Conservation (phyloP, 1,140 invertebrate genomes). For the Temnothorax nylanderi region DNA sequence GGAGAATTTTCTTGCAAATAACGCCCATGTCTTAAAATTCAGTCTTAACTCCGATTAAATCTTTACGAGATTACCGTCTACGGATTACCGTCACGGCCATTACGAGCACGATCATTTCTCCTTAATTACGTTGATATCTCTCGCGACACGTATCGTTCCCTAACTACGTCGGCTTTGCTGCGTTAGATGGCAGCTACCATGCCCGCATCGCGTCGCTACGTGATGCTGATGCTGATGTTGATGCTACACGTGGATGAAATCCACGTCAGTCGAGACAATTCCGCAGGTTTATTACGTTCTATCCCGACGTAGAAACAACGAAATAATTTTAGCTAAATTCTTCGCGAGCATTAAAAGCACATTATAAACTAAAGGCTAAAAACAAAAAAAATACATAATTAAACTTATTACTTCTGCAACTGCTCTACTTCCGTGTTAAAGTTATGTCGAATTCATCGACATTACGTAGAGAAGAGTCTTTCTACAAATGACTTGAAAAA, state of each 20-base stretch:
- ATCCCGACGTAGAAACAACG: conserved; percentile 15
- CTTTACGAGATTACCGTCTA: not conserved
- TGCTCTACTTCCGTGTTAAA: not conserved
- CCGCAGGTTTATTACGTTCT: conserved; percentile 14
- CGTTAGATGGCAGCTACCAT: conserved; percentile 39
- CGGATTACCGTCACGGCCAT: not conserved
- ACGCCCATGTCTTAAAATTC: not conserved
- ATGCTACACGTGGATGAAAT: not conserved
- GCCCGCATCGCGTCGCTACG: not conserved
- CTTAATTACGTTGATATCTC: conserved; percentile 32
- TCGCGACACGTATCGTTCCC: conserved; percentile 24
- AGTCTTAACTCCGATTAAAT: conserved; percentile 34
- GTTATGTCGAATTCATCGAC: too few relatives aligned
- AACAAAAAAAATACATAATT: not conserved
- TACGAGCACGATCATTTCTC: conserved; percentile 28
- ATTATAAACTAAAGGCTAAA: not conserved
- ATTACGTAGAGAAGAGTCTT: not conserved
- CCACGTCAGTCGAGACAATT: conserved; percentile 17
- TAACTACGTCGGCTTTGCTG: conserved; percentile 51
- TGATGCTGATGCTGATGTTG: conserved; percentile 49
- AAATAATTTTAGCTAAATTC: conserved; percentile 16
- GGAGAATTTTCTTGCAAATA: not conserved
- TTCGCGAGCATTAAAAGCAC: not conserved
- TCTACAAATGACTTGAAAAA: not conserved
- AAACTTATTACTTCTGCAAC: not conserved